phyloP scores from a whole-genome alignment of 1,140 invertebrate species.

The Macrostomum lignano region DNA sequence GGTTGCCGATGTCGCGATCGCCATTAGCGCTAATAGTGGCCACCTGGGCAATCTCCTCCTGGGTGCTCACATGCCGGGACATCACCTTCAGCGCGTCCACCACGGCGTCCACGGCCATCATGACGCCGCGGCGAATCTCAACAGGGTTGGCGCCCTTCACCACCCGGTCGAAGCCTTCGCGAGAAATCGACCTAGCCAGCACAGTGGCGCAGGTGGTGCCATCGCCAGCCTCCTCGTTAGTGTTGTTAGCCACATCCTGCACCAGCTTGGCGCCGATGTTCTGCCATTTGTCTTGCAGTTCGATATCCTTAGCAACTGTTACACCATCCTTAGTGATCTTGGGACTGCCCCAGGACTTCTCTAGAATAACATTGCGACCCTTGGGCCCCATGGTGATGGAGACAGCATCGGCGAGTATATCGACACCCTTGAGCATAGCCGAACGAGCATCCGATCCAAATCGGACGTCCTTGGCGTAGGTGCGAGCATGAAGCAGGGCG shows the following conservation, averaged over 20 bases:
- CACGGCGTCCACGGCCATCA: conserved; percentile 72
- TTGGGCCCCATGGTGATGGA: conserved; percentile 99
- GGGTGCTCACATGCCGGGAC: conserved; percentile 75
- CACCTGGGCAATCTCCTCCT: conserved; percentile 97
- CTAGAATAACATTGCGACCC: conserved; percentile 91
- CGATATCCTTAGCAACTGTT: conserved; percentile 88
- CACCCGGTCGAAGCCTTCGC: conserved; percentile 94
- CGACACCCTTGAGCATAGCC: conserved; percentile 84
- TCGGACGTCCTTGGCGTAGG: conserved; percentile 66
- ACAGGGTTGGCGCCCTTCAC: conserved; percentile 92
- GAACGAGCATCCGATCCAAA: conserved; percentile 85
- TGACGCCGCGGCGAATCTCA: conserved; percentile 76
- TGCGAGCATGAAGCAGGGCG: not conserved
- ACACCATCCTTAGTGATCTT: conserved; percentile 99
- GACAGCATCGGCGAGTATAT: conserved; percentile 85
- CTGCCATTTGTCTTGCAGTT: conserved; percentile 94
- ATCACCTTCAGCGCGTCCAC: conserved; percentile 59
- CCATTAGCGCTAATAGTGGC: conserved; percentile 98
- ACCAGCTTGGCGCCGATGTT: conserved; percentile 98
- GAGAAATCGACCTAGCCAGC: conserved; percentile 79
- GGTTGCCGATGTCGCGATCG: conserved; percentile 55
- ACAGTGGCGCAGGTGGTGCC: conserved; percentile 96
- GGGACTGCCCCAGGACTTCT: conserved; percentile 94
- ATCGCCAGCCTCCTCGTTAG: conserved; percentile 98
- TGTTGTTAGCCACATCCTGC: conserved; percentile 95